Conservation (phyloP, 2,113 vertebrate genomes). For the Macaca mulatta region DNA sequence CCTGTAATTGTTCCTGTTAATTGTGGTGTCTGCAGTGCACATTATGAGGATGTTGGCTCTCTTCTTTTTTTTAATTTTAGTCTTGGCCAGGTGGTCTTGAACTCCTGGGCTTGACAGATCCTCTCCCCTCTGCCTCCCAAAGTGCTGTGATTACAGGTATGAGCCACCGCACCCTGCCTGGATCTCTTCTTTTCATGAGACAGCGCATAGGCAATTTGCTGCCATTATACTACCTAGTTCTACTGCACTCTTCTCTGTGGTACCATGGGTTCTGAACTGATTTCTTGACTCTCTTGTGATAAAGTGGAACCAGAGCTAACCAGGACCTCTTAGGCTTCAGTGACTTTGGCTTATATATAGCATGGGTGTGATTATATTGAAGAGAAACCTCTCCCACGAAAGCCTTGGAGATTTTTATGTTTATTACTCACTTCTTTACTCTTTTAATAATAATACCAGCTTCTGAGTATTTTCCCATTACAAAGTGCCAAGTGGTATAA, state of each 20-base stretch:
- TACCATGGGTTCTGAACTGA: background rate
- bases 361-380: background rate
- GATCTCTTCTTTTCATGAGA: background rate
- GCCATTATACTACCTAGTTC: background rate
- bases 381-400: background rate
- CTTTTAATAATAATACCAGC: background rate
- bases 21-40: background rate
- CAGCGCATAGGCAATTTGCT: background rate
- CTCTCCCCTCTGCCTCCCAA: too few species aligned
- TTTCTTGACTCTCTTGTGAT: background rate
- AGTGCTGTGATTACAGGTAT: too few species aligned
- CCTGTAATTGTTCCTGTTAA: background rate
- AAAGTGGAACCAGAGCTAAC: background rate
- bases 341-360: background rate
- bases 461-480: background rate
- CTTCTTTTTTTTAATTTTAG: background rate
- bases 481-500: background rate
- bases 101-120: too few species aligned
- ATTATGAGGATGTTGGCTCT: background rate
- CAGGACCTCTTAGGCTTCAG: background rate
- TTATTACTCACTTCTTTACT: background rate
- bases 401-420: background rate
- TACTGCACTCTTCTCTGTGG: background rate
- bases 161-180: too few species aligned
- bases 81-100: too few species aligned